phyloP scores from a whole-genome alignment of 2,113 vertebrate species.

The Pampusana beccarii region DNA sequence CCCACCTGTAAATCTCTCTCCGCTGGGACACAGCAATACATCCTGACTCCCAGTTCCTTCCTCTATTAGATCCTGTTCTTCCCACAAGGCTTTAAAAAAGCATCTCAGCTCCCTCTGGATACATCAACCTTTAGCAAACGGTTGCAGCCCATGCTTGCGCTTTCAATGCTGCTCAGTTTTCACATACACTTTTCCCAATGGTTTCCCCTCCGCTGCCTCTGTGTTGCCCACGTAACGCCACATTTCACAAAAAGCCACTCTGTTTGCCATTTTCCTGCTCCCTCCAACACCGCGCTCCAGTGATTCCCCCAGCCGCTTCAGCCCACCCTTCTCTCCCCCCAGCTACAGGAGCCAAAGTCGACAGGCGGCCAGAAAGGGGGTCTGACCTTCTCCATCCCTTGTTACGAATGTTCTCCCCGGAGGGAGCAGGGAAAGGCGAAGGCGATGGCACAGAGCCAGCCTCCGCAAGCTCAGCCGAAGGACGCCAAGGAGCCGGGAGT shows the following conservation, averaged over 20 bases:
- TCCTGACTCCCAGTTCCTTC: neutral
- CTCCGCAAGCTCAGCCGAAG: neutral
- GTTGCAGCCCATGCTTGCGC: neutral
- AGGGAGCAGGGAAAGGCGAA: conserved; percentile 60
- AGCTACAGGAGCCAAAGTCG: neutral
- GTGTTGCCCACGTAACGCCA: neutral
- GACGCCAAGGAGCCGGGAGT: neutral
- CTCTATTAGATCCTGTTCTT: neutral
- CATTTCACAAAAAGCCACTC: neutral
- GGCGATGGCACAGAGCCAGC: conserved; percentile 54
- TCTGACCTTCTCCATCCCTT: neutral
- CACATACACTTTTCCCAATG: neutral
- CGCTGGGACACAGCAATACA: neutral
- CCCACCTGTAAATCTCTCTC: neutral
- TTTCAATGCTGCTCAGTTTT: neutral
- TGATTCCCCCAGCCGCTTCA: neutral
- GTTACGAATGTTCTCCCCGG: neutral
- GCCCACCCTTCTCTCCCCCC: neutral
- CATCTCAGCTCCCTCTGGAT: neutral
- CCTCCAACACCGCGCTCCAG: neutral
- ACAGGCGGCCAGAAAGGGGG: neutral
- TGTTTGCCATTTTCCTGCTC: neutral
- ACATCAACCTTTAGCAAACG: neutral
- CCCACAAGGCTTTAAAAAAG: neutral
- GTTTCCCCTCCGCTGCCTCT: neutral